These are phyloP conservation scores for Dusona sp. DNA, from an alignment of 2,888 invertebrate species.

Conservation along the genomic window DNA sequence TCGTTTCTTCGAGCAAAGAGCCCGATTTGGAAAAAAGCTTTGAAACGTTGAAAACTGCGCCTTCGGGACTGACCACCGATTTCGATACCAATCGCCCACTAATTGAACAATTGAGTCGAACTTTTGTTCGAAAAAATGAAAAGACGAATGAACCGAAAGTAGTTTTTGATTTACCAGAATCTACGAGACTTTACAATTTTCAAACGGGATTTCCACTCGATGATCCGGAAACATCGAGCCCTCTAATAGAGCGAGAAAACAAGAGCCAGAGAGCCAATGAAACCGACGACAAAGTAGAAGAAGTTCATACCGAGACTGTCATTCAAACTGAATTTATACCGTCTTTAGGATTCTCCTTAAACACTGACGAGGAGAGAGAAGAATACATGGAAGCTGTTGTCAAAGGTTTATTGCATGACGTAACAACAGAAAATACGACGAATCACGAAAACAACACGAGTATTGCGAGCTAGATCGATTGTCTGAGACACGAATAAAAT, in stretches of 20 bases:
- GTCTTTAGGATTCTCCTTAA: slow-evolving; percentile 82
- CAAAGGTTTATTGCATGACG: slow-evolving; percentile 77
- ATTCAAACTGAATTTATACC: slow-evolving; percentile 83
- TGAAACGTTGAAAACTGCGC: slow-evolving; percentile 28
- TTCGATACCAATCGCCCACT: slow-evolving; percentile 63
- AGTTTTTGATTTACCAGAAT: slow-evolving; percentile 69
- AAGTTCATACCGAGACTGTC: slow-evolving; percentile 58
- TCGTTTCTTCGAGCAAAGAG: neutral
- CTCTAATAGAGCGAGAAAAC: neutral
- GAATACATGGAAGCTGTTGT: slow-evolving; percentile 82
- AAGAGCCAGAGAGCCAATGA: neutral
- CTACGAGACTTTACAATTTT: slow-evolving; percentile 65
- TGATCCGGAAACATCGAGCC: neutral
- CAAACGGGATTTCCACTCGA: slow-evolving; percentile 25
- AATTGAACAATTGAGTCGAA: slow-evolving; percentile 65
- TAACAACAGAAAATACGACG: slow-evolving; percentile 36
- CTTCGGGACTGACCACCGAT: slow-evolving; percentile 29
- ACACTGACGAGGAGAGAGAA: slow-evolving; percentile 80
- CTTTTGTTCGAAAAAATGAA: slow-evolving; percentile 70
- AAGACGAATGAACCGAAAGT: slow-evolving; percentile 19
- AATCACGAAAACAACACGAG: slow-evolving; percentile 36
- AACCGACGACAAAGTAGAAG: slow-evolving; percentile 9
- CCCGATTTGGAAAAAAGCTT: slow-evolving; percentile 35
- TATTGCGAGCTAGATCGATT: slow-evolving; percentile 34
- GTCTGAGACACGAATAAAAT: neutral